Base-by-base conservation (phyloP, 2,797 vertebrate genomes). In the Helostoma temminkii region DNA sequence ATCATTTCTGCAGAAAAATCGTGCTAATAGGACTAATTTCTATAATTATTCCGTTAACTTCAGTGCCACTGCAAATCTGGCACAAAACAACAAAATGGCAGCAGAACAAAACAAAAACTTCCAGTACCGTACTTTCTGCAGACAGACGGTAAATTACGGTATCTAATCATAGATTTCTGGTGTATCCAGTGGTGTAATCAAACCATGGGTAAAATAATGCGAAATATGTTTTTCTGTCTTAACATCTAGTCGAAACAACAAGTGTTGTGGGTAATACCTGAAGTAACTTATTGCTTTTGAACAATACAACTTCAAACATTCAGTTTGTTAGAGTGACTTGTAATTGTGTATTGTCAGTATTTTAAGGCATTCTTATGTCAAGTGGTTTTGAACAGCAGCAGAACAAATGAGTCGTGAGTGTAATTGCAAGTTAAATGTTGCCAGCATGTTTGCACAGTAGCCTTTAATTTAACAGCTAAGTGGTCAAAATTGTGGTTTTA, bases 401-500 rank as follows among this genome's bases (percentile, higher is more conserved):
- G 61, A 50, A 67, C 58, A 58, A 67, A 60, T 59, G 41, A 34
- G 14, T n/a, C 25, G 28, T 39, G 59, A 46, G 16, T 26, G 6
- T 60, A 47, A 59, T n/a, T 42, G 22, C 42, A 24, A 55, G 50
- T 50, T 59, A 45, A 49, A 43, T 43, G 45, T 60, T 61, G 53
- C 62, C 49, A 37, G 43, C 53, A 12, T 6, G 4, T 46, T 22
- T 62, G 56, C 50, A 43, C 19, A 9, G 24, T 16, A 8, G 52
- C 22, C 50, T 22, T 16, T 53, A 18, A 57, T 57, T 57, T 0
- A 47, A 26, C 55, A 49, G 70, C 9, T 32, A 53, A 58, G 34
- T n/a, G 49, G 53, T 53, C 1, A 26, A 39, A 55, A 37, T 24
- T 19, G 54, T 32, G 21, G 41, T 37, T 63, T 75, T 59, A 61